Base-by-base conservation (phyloP, 1,140 invertebrate genomes). In the Papilio dardanus region DNA sequence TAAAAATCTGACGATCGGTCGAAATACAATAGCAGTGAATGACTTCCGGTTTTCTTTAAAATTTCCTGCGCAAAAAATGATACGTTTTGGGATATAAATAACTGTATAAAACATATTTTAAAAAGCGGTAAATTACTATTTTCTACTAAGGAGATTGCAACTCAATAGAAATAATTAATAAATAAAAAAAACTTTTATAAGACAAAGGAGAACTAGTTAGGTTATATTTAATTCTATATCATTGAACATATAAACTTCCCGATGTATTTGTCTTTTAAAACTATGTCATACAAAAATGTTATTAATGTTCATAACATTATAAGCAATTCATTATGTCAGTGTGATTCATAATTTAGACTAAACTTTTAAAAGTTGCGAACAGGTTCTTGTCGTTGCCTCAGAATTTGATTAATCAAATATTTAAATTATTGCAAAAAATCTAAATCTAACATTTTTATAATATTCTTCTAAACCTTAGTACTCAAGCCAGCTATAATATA, bases 401-500 rank as follows among this genome's bases (percentile, higher is more conserved):
- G 35, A 69, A 69, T 69, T 40, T 24, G 67, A 12, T 7, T 69
- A 69, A 37, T 69, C 35, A 69, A 69, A 69, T 69, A 69, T 69
- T 40, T 40, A 69, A 69, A 69, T 69, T 28, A 16, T n/a, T n/a
- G n/a, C n/a, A n/a, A n/a, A n/a, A n/a, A n/a, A n/a, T n/a, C n/a
- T n/a, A n/a, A n/a, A n/a, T n/a, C n/a, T n/a, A n/a, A n/a, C n/a
- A n/a, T n/a, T n/a, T n/a, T n/a, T n/a, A n/a, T n/a, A n/a, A n/a
- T n/a, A n/a, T n/a, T n/a, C n/a, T n/a, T n/a, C n/a, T n/a, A n/a
- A n/a, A n/a, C n/a, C n/a, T n/a, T n/a, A n/a, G n/a, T n/a, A n/a
- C n/a, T n/a, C n/a, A n/a, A n/a, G n/a, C n/a, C n/a, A n/a, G n/a
- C n/a, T n/a, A n/a, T n/a, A n/a, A n/a, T n/a, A n/a, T n/a, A n/a